Conservation (phyloP, 2,888 invertebrate genomes). For the Girardia tigrina region DNA sequence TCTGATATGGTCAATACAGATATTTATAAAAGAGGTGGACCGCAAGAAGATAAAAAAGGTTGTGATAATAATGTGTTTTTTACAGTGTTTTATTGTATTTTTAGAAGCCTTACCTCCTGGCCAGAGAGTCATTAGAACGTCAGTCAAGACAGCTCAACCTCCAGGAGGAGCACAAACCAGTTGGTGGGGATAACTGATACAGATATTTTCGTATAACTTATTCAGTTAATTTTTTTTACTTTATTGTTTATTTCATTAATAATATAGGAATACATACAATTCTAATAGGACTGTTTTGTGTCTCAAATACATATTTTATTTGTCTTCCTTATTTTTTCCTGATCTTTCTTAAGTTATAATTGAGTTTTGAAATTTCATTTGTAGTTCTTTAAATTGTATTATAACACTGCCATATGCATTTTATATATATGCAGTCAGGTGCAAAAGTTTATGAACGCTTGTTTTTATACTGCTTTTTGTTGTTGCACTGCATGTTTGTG, state of each 20-base stretch:
- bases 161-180: background rate
- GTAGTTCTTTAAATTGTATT: no score
- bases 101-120: slow-evolving; percentile 19
- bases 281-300: background rate
- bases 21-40: slow-evolving; percentile 7
- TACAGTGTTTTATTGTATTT: background rate
- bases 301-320: background rate
- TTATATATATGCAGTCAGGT: no score
- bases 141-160: slow-evolving; percentile 15
- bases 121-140: background rate
- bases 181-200: background rate
- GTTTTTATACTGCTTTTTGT: no score
- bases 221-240: background rate
- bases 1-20: background rate
- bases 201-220: background rate
- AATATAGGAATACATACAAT: background rate
- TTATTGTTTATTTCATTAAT: background rate
- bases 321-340: background rate
- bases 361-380: no score
- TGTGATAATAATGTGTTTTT: background rate
- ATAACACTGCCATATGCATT: no score
- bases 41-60: background rate
- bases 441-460: no score
- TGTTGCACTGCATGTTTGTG: no score
- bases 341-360: no score